Base-by-base conservation (phyloP, 2,888 invertebrate species). In the Uropetala carovei region DNA sequence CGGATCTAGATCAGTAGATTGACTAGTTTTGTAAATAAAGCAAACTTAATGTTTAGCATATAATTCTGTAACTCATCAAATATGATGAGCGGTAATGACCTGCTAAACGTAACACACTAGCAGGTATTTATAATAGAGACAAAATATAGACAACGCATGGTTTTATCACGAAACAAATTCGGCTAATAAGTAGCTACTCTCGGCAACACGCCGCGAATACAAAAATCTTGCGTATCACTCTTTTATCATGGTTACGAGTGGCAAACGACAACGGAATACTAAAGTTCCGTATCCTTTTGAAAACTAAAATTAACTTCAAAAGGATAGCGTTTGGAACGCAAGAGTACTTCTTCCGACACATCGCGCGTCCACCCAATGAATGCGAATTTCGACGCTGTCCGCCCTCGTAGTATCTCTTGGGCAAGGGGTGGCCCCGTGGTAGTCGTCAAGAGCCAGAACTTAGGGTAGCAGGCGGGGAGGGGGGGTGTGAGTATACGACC, bases 401-500 rank as follows among this genome's bases (percentile, higher is more conserved):
- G 22, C n/a, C 22, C 68, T 18, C 68, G 11, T 75, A 75, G 75
- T 22, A 75, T 75, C 75, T 27, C 11, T 68, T 7, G n/a, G 22
- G 27, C 16, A 27, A 27, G 27, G 75, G 75, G 22, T 68, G 7
- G 68, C 8, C 18, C 75, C 43, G 43, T 43, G 43, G 43, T 43
- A 43, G 43, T 43, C 22, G 75, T 75, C 75, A 75, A 75, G 75
- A 27, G 75, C 22, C 22, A 27, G 75, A 75, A 75, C 75, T 75
- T 75, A 18, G 68, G n/a, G n/a, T 68, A 68, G 68, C 9, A 68
- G 68, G 5, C 18, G 75, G 75, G n/a, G n/a, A n/a, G n/a, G n/a
- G n/a, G n/a, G n/a, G n/a, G n/a, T n/a, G n/a, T n/a, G n/a, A n/a
- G 75, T 75, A 27, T 75, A 75, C 22, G 22, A 75, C 75, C 75